Conservation (phyloP, 2,113 vertebrate species). For the Calyptommatus sinebrachiatus region DNA sequence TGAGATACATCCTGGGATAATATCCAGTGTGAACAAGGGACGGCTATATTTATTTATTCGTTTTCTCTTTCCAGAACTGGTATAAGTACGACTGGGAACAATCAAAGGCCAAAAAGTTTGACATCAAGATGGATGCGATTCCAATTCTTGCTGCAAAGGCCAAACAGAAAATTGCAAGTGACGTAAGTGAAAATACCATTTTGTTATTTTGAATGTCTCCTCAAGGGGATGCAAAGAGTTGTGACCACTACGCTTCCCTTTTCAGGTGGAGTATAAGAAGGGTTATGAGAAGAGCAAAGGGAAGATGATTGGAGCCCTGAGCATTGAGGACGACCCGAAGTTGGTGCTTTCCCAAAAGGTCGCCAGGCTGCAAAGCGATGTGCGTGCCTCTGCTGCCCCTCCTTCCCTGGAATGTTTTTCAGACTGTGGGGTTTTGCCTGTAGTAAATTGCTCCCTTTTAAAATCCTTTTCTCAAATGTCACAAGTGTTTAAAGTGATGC, state of each 20-base stretch:
- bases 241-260: neutral
- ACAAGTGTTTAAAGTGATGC: too few species aligned
- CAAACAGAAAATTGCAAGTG: constrained; percentile 83
- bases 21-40: too few species aligned
- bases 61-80: constrained; percentile 71
- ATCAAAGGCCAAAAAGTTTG: constrained; percentile 85
- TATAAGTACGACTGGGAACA: constrained; percentile 90
- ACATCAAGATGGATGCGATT: constrained; percentile 84
- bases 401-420: neutral
- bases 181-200: constrained; percentile 72
- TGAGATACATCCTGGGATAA: too few species aligned
- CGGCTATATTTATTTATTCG: constrained; percentile 1
- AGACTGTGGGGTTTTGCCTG: neutral
- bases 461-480: neutral
- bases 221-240: too few species aligned
- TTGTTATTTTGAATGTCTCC: too few species aligned
- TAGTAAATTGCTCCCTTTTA: neutral
- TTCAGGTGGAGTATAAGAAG: constrained; percentile 88
- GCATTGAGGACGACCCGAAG: constrained; percentile 88
- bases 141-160: constrained; percentile 87
- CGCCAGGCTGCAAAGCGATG: constrained; percentile 87
- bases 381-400: constrained; percentile 60
- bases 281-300: constrained; percentile 85
- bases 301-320: constrained; percentile 87
- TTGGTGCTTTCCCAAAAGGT: constrained; percentile 86